Evolutionary conservation across 2,113 vertebrate species (phyloP).

Genomic region (Tychaedon coryphoeus): DNA sequence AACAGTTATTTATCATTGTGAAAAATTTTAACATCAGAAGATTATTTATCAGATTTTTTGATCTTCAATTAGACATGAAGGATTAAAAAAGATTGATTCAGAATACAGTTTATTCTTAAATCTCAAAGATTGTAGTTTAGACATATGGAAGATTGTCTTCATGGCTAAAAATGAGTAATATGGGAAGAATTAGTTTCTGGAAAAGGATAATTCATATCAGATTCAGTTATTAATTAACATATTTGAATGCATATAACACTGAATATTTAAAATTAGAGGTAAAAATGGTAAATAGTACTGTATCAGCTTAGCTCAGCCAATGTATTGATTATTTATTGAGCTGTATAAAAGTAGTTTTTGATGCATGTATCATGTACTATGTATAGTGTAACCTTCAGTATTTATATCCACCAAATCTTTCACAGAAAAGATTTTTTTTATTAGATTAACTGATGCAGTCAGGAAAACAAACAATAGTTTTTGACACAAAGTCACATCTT

Average conservation of each 20-base stretch:
- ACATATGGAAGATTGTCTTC: background rate
- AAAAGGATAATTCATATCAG: background rate
- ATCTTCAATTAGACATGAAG: background rate
- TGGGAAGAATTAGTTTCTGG: background rate
- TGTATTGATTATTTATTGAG: background rate
- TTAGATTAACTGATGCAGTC: background rate
- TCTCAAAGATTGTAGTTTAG: background rate
- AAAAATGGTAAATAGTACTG: background rate
- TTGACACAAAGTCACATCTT: background rate
- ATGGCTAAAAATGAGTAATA: background rate
- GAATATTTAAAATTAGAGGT: background rate
- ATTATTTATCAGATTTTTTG: background rate
- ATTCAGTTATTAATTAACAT: background rate
- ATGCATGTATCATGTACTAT: background rate
- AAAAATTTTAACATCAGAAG: constrained; percentile 8
- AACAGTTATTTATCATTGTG: background rate
- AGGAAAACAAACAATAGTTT: background rate
- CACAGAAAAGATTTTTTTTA: background rate
- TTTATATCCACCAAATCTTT: background rate
- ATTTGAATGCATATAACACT: background rate
- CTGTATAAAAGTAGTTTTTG: background rate
- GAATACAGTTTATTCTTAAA: background rate
- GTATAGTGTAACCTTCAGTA: background rate
- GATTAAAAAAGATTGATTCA: background rate
- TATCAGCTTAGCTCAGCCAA: background rate